Percentiles rank a stretch among this genome's conserved stretches.
phyloP scores from a whole-genome alignment of 1,140 invertebrate genomes.

The Ylistrum balloti region DNA sequence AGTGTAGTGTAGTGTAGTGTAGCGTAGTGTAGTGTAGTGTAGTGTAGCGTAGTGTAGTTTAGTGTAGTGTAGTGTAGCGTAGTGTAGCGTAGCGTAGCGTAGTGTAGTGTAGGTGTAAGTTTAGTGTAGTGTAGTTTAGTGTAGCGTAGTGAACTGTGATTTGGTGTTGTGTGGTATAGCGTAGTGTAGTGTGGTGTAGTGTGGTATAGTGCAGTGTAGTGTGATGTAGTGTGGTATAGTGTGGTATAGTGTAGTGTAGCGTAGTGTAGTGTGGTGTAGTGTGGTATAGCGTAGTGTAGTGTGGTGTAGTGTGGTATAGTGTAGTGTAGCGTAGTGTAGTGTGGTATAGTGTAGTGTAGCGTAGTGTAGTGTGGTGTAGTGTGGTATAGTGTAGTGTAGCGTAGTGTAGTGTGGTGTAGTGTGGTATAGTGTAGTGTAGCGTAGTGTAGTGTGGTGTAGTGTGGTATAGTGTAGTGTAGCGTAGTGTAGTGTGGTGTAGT shows the following conservation, averaged over 20 bases:
- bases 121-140: too few relatives aligned
- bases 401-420: slow-evolving; percentile 54
- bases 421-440: slow-evolving; percentile 56
- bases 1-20: too few relatives aligned
- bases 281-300: background rate
- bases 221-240: background rate
- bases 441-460: slow-evolving; percentile 41
- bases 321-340: too few relatives aligned
- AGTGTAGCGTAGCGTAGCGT: too few relatives aligned
- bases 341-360: too few relatives aligned
- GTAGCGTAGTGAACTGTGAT: too few relatives aligned
- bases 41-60: too few relatives aligned
- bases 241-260: slow-evolving; percentile 11
- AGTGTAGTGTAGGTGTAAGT: too few relatives aligned
- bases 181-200: background rate
- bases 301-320: slow-evolving; percentile 23
- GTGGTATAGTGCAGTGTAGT: background rate
- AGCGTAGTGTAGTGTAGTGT: too few relatives aligned
- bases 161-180: too few relatives aligned
- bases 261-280: background rate
- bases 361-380: too few relatives aligned
- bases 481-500: slow-evolving; percentile 4
- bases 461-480: background rate
- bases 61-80: too few relatives aligned
- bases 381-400: slow-evolving; percentile 52